phyloP scores from a whole-genome alignment of 1,140 invertebrate species.

The Monomorium pharaonis region DNA sequence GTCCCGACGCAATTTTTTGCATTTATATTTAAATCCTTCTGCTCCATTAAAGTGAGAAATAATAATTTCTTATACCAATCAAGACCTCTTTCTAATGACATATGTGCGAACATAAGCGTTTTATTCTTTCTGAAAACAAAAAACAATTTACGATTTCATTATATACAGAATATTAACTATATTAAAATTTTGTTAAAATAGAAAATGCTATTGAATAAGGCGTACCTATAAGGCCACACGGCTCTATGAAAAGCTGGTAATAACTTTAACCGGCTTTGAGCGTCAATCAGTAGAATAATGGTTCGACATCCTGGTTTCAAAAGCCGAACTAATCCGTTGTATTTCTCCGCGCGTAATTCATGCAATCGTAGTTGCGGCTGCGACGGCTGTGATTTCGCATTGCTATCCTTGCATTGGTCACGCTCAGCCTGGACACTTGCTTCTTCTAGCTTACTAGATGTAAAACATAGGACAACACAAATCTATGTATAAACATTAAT shows the following conservation, averaged over 20 bases:
- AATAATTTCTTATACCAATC: slow-evolving; percentile 97
- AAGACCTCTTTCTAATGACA: slow-evolving; percentile 96
- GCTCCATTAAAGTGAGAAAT: slow-evolving; percentile 92
- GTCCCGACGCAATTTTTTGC: slow-evolving; percentile 98
- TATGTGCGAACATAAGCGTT: slow-evolving; percentile 96
- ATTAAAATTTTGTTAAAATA: too few species aligned
- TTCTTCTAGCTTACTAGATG: slow-evolving; percentile 91
- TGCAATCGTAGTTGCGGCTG: slow-evolving; percentile 93
- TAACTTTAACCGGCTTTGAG: slow-evolving; percentile 93
- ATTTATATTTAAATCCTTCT: slow-evolving; percentile 95
- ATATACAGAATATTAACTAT: too few species aligned
- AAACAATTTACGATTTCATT: not conserved
- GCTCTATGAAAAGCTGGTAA: slow-evolving; percentile 96
- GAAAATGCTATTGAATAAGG: not conserved
- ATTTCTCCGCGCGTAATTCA: slow-evolving; percentile 97
- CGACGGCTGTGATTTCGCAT: slow-evolving; percentile 81
- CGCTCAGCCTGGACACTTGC: slow-evolving; percentile 89
- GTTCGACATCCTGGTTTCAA: slow-evolving; percentile 98
- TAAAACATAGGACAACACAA: slow-evolving; percentile 32
- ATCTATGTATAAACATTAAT: not conserved
- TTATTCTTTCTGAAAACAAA: slow-evolving; percentile 90
- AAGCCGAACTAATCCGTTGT: slow-evolving; percentile 96
- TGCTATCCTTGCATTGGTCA: slow-evolving; percentile 80
- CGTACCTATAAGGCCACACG: slow-evolving; percentile 97
- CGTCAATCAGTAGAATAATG: slow-evolving; percentile 95